Conservation (phyloP, 2,888 invertebrate species). For the Ennomos fuscantarius region DNA sequence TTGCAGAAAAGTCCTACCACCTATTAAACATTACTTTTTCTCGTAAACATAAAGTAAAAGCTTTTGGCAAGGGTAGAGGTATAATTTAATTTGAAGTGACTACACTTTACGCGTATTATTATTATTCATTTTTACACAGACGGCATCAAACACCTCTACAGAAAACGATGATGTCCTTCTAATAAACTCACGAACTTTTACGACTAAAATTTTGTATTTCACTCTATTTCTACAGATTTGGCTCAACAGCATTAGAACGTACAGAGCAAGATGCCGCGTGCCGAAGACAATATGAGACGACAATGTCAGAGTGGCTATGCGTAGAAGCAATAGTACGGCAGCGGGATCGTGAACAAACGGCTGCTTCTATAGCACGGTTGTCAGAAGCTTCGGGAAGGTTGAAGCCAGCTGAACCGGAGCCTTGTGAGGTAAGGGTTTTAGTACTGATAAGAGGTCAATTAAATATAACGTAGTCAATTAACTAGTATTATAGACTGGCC, state of each 20-base stretch:
- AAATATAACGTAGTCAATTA: neutral
- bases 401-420: conserved; percentile 64
- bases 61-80: no score
- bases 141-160: no score
- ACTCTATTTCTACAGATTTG: conserved; percentile 79
- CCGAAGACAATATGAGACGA: conserved; percentile 92
- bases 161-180: no score
- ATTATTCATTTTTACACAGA: no score
- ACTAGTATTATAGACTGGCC: neutral
- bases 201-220: no score
- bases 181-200: no score
- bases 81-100: no score
- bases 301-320: conserved; percentile 98
- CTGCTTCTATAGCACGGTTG: conserved; percentile 93
- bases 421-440: conserved; percentile 54
- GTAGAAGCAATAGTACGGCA: conserved; percentile 96
- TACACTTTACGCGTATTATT: no score
- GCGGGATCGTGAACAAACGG: conserved; percentile 92
- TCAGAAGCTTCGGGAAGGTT: conserved; percentile 88
- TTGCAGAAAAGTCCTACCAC: no score
- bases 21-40: no score
- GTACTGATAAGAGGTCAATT: neutral
- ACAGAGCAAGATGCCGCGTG: conserved; percentile 87
- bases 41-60: no score
- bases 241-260: conserved; percentile 88